Evolutionary conservation across 2,888 invertebrate species (phyloP), one percentile per base, ranked within the genome.

Genomic region (Girardia tigrina): DNA sequence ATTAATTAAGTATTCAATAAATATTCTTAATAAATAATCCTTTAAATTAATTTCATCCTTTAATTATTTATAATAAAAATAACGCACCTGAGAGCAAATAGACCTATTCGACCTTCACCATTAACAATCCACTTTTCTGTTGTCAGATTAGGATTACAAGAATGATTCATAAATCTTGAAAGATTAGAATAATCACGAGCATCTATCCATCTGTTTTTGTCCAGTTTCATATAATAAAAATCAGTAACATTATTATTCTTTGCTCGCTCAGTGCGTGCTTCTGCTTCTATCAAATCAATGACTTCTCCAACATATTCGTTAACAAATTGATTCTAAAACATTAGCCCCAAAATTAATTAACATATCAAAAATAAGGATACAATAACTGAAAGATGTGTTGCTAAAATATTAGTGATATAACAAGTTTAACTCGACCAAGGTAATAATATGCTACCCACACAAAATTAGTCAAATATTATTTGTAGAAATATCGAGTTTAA

Each of bases 251-350:
- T 89, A 70, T 90, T 88, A 80, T 90, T 89, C 81, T 91, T 90
- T 85, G 91, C 92, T 78, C 89, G 87, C 42, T 87, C 85, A 82
- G 95, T 88, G 75, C 95, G 87, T 16, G 89, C 86, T 78, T 89
- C 88, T 82, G 92, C 92, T 83, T 95, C 95, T 29, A 89, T 89
- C 80, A 91, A 90, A 81, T 93, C 91, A 77, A 95, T 91, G 77
- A 97, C 85, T 83, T 97, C 95, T 0, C 95, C 95, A 0, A 94
- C 93, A 83, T 97, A 97, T 83, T 97, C 95, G 78, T 92, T 91
- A 0, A 97, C 89, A 85, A 95, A 95, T 80, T 90, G 89, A 0
- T 87, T 88, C n/a, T 71, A n/a, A 6, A 56, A 36, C 23, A 56
- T n/a, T n/a, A n/a, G n/a, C n/a, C n/a, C n/a, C n/a, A n/a, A n/a